These are phyloP conservation scores for Papilio xuthus DNA, from an alignment of 1,140 invertebrate species.

Conservation along the genomic window DNA sequence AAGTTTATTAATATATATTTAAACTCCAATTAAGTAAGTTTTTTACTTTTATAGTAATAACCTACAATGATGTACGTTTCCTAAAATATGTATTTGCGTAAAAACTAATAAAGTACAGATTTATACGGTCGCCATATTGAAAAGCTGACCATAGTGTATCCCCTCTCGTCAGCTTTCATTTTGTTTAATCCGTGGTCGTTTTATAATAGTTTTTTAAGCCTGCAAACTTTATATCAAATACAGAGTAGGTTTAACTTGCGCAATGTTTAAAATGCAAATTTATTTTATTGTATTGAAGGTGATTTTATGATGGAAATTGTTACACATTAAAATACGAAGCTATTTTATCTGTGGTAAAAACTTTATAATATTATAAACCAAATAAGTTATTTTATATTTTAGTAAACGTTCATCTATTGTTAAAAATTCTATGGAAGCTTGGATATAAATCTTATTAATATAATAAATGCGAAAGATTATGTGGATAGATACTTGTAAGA, in stretches of 20 bases:
- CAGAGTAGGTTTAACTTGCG: not conserved
- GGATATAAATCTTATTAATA: no score
- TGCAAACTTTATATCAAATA: not conserved
- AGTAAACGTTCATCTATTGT: no score
- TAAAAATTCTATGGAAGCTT: no score
- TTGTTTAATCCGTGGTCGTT: conserved; percentile 20
- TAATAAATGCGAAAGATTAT: no score
- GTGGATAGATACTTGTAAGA: no score
- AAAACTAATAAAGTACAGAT: conserved; percentile 19
- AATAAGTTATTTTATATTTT: no score
- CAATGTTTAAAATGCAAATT: not conserved
- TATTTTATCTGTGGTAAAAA: not conserved
- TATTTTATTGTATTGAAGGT: conserved; percentile 2
- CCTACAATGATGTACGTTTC: not conserved
- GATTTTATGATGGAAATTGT: not conserved
- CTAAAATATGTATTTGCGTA: not conserved
- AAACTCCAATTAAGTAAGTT: not conserved
- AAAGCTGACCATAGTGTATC: conserved; percentile 9
- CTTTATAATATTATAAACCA: not conserved
- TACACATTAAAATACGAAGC: not conserved
- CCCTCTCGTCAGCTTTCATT: conserved; percentile 23
- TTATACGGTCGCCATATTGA: conserved; percentile 15
- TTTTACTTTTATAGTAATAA: not conserved
- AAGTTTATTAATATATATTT: not conserved
- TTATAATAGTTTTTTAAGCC: conserved; percentile 38